These are phyloP conservation scores for Lasioglossum marginatum DNA, from an alignment of 2,888 invertebrate species.

Conservation along the genomic window DNA sequence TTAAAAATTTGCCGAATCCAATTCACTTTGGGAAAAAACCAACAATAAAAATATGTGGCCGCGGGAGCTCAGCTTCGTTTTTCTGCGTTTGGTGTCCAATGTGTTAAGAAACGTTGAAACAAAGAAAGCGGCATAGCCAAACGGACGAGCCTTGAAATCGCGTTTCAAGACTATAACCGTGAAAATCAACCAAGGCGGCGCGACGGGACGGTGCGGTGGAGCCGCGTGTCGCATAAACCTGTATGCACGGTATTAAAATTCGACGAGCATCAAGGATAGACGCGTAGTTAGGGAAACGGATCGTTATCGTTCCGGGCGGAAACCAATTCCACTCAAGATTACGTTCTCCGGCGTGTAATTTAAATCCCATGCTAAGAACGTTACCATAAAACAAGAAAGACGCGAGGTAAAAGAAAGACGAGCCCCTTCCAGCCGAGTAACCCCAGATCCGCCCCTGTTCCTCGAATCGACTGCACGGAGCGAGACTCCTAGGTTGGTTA, in stretches of 20 bases:
- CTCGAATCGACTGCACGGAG: constrained; percentile 49
- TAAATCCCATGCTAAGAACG: constrained; percentile 49
- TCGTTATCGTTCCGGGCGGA: neutral
- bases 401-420: constrained; percentile 41
- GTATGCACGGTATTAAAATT: neutral
- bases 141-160: neutral
- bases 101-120: neutral
- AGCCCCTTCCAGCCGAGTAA: constrained; percentile 37
- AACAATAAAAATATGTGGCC: too few species aligned
- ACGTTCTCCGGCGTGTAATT: constrained; percentile 42
- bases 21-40: neutral
- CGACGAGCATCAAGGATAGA: constrained; percentile 4
- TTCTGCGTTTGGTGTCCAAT: neutral
- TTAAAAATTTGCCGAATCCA: neutral
- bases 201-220: neutral
- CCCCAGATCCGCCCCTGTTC: constrained; percentile 53
- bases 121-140: neutral
- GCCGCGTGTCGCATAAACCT: neutral
- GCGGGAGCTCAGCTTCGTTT: too few species aligned
- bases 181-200: neutral
- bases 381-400: constrained; percentile 45
- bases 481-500: constrained; percentile 52
- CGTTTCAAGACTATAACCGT: neutral
- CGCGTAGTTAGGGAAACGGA: constrained; percentile 8
- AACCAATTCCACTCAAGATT: constrained; percentile 43